Evolutionary conservation across 2,888 invertebrate species (phyloP).

Genomic region (Prenolepis imparis): DNA sequence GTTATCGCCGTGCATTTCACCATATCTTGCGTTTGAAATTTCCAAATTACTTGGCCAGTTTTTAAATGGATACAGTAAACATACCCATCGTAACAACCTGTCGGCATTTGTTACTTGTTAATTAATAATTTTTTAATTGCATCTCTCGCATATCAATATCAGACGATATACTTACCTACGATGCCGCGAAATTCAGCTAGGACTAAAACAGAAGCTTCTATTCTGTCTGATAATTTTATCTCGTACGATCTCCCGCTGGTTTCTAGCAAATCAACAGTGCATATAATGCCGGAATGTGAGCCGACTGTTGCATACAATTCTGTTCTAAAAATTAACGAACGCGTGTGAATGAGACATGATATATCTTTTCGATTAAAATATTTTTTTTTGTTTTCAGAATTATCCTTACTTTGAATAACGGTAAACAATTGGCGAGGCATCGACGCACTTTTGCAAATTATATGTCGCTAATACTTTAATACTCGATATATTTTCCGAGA

Average conservation of each 20-base stretch:
- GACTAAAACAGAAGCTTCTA: conserved; percentile 90
- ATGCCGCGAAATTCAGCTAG: conserved; percentile 87
- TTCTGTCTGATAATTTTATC: conserved; percentile 89
- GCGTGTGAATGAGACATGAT: neutral
- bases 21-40: conserved; percentile 88
- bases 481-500: conserved; percentile 58
- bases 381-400: conserved; percentile 4
- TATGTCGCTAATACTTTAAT: conserved; percentile 86
- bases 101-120: conserved; percentile 14
- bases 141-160: neutral
- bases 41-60: conserved; percentile 89
- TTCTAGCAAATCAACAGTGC: conserved; percentile 87
- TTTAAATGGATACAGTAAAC: conserved; percentile 90
- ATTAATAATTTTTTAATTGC: conserved; percentile 8
- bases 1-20: conserved; percentile 89
- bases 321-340: conserved; percentile 60
- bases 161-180: conserved; percentile 88
- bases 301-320: conserved; percentile 88
- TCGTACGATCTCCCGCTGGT: conserved; percentile 87
- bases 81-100: conserved; percentile 91
- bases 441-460: conserved; percentile 93
- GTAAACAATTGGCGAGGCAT: conserved; percentile 91
- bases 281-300: conserved; percentile 92
- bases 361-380: neutral
- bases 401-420: conserved; percentile 86